Evolutionary conservation across 2,797 vertebrate genomes (phyloP).

Genomic region (Orestias chungarensis): DNA sequence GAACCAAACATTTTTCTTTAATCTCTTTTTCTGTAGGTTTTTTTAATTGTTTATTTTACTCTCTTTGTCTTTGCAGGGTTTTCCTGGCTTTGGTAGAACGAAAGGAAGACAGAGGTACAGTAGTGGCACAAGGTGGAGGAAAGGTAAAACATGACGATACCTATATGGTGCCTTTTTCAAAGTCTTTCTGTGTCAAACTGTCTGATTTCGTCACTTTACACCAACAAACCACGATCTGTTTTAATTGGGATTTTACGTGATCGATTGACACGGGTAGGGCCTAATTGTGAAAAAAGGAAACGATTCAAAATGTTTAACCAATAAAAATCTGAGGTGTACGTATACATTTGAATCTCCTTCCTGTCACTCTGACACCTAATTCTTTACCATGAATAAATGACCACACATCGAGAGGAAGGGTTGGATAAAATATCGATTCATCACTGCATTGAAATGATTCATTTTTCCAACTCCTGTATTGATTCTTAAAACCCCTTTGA

Average conservation of each 20-base stretch:
- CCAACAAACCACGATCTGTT: neutral
- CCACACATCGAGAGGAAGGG: neutral
- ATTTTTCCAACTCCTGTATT: too few relatives aligned
- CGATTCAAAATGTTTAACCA: neutral
- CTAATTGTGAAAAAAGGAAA: neutral
- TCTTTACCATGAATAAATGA: neutral
- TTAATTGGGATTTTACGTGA: neutral
- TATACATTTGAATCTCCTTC: neutral
- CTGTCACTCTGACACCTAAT: too few relatives aligned
- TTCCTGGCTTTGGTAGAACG: slow-evolving; percentile 94
- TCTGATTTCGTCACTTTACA: neutral
- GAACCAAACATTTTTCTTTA: neutral
- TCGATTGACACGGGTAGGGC: neutral
- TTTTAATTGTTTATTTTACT: slow-evolving; percentile 14
- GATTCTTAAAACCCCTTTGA: too few relatives aligned
- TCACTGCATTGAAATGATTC: too few relatives aligned
- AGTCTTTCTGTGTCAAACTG: neutral
- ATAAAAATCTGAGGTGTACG: neutral
- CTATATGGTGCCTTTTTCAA: neutral
- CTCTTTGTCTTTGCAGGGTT: slow-evolving; percentile 78
- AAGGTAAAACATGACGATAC: slow-evolving; percentile 82
- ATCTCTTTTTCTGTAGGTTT: neutral
- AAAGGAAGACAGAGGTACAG: slow-evolving; percentile 89
- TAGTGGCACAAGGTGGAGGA: slow-evolving; percentile 96
- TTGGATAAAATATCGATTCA: too few relatives aligned